Evolutionary conservation across 2,888 invertebrate genomes (phyloP).

Genomic region (Xanthorhoe designata): DNA sequence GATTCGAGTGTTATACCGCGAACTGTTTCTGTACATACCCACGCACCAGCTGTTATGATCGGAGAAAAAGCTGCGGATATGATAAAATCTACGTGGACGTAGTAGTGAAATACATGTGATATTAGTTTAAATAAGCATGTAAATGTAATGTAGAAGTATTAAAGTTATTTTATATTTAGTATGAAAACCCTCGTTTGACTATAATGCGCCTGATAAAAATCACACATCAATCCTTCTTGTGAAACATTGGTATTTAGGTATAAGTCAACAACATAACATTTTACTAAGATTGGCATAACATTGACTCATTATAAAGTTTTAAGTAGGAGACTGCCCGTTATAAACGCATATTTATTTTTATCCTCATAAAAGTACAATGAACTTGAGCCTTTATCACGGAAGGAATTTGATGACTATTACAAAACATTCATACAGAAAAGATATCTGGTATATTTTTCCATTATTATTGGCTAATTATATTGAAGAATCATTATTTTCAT

Average conservation of each 20-base stretch:
- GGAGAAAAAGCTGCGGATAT: conserved; percentile 85
- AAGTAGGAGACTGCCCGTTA: not conserved
- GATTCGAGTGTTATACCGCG: conserved; percentile 84
- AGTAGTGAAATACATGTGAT: conserved; percentile 5
- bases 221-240: not conserved
- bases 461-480: not conserved
- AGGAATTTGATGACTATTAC: not conserved
- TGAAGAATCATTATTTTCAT: not conserved
- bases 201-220: conserved; percentile 1
- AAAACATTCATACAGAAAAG: not conserved
- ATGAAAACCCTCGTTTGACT: conserved; percentile 1
- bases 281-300: not conserved
- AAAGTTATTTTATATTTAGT: conserved; percentile 7
- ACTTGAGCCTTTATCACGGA: not conserved
- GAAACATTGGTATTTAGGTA: not conserved
- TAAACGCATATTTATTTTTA: not conserved
- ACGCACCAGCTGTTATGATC: conserved; percentile 85
- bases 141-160: not conserved
- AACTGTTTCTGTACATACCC: conserved; percentile 83
- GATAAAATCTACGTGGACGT: conserved; percentile 78
- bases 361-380: conserved; percentile 3
- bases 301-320: conserved; percentile 2
- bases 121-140: conserved; percentile 1
- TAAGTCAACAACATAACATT: not conserved
- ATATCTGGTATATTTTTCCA: not conserved